Evolutionary conservation across 2,888 invertebrate genomes (phyloP), one percentile per base, ranked within the genome.

Genomic region (Ochropleura plecta): DNA sequence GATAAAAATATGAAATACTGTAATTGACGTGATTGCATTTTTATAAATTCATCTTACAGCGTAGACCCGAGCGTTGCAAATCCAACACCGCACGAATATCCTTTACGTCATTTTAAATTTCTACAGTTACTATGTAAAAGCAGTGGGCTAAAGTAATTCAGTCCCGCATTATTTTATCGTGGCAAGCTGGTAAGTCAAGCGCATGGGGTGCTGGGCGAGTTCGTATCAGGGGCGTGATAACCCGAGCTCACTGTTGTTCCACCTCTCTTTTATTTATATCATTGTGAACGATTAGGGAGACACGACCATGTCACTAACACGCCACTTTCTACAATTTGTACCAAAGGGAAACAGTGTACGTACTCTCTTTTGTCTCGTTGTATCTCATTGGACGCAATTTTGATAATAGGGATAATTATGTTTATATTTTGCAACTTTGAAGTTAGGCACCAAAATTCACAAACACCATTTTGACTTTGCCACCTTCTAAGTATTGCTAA

Each of bases 251-350:
- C 53, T 62, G 46, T 18, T 73, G 16, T 67, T 18, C 49, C 59
- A 76, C 30, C 65, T 82, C 75, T 80, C 65, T 75, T 83, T 82
- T 84, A 80, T 80, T 88, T 85, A 87, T 89, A 90, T 90, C 88
- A 78, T 73, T 73, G 79, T 67, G 79, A 69, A 70, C 82, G 86
- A 89, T 89, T 85, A 86, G 82, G 83, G 75, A 79, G 72, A 69
- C 64, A 70, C 40, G 59, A 62, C 69, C 65, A 70, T 86, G 87
- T 86, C 87, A 86, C 78, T 76, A 14, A 68, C 73, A 76, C 57
- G 63, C 73, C 51, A 40, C 68, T 71, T 48, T 60, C 4, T 55
- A 76, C 48, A 40, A 70, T 68, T 76, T 76, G 55, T 55, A 30
- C 49, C 51, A 30, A 18, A 67, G 18, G 6, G n/a, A 63, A 49